A percentile compares a stretch with the other conserved stretches of the same genome.
These are phyloP conservation scores for Leucosticte australis DNA, from an alignment of 2,113 vertebrate genomes.

Conservation along the genomic window DNA sequence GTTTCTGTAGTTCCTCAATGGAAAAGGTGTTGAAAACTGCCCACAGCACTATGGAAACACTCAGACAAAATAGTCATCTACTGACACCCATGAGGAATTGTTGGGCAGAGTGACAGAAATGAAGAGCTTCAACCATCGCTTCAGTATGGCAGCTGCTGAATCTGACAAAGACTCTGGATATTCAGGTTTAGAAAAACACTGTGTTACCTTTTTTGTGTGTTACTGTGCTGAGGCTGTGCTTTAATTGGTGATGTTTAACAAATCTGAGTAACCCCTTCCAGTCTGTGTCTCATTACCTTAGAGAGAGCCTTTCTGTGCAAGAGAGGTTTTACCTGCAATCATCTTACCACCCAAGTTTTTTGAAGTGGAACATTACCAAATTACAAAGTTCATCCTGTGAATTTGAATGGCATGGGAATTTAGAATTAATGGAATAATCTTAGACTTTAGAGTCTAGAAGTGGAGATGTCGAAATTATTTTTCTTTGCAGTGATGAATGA, in stretches of 20 bases:
- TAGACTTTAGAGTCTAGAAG: neutral
- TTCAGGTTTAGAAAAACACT: constrained; percentile 77
- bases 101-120: constrained; percentile 39
- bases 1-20: constrained; percentile 23
- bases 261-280: neutral
- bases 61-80: neutral
- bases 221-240: neutral
- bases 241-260: neutral
- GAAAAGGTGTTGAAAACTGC: neutral
- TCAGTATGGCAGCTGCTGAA: constrained; percentile 62
- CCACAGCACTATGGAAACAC: neutral
- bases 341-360: neutral
- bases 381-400: neutral
- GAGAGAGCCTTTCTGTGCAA: neutral
- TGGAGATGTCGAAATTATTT: neutral
- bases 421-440: neutral
- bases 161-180: constrained; percentile 89
- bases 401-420: neutral
- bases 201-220: neutral
- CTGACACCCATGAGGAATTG: constrained; percentile 32
- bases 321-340: neutral
- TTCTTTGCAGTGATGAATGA: neutral
- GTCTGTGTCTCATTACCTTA: neutral
- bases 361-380: neutral
- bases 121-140: constrained; percentile 45